Percentiles rank a stretch among this genome's conserved stretches.
Conservation (phyloP, 2,797 vertebrate species). For the Tarsius wallacei region DNA sequence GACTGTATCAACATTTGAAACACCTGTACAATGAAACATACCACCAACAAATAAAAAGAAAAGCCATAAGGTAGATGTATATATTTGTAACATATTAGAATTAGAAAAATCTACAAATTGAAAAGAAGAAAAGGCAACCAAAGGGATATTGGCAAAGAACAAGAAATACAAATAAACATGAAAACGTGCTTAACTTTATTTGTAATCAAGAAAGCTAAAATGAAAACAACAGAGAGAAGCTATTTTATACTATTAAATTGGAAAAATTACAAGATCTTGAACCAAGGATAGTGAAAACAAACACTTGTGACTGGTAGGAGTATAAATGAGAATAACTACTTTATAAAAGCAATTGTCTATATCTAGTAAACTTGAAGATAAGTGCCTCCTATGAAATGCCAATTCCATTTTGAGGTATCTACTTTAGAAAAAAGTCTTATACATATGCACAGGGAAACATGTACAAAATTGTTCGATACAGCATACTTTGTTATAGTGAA, state of each 20-base stretch:
- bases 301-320: neutral
- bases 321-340: slow-evolving; percentile 17
- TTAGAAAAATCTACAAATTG: slow-evolving; percentile 52
- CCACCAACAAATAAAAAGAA: slow-evolving; percentile 19
- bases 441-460: neutral
- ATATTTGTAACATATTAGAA: slow-evolving; percentile 1
- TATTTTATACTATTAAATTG: slow-evolving; percentile 53
- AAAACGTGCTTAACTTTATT: slow-evolving; percentile 40
- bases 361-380: neutral
- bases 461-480: neutral
- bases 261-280: slow-evolving; percentile 46
- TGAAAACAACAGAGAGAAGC: slow-evolving; percentile 5
- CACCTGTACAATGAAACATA: neutral
- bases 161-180: slow-evolving; percentile 33
- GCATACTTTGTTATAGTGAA: neutral
- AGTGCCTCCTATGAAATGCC: neutral
- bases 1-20: neutral
- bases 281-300: slow-evolving; percentile 9
- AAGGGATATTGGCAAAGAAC: slow-evolving; percentile 32
- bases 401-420: neutral
- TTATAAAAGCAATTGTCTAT: slow-evolving; percentile 33
- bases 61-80: neutral
- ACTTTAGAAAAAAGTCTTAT: neutral
- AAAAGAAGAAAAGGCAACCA: slow-evolving; percentile 6
- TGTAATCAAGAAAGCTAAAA: slow-evolving; percentile 15